Percentiles rank a stretch among this genome's conserved stretches.
phyloP scores from a whole-genome alignment of 2,113 vertebrate species.

The Rhagologus leucostigma region DNA sequence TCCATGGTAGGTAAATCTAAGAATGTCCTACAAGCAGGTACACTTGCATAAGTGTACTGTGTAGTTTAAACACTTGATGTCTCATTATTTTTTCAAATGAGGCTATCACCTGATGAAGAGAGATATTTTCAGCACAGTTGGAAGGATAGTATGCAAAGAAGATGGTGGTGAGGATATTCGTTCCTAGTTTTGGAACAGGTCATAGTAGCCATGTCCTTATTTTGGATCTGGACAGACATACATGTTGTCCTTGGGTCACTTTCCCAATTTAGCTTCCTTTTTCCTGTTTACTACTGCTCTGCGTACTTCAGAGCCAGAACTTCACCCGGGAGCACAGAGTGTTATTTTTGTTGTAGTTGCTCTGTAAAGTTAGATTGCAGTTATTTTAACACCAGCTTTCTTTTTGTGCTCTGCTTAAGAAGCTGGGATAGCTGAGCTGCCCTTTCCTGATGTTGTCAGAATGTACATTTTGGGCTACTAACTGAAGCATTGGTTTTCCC shows the following conservation, averaged over 20 bases:
- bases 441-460: not conserved
- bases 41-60: not conserved
- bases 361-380: not conserved
- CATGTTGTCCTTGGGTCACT: not conserved
- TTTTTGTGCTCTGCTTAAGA: not conserved
- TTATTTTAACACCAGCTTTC: not conserved
- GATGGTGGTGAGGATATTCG: not conserved
- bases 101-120: not conserved
- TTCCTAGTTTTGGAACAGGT: not conserved
- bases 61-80: not conserved
- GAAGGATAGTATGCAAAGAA: not conserved
- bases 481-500: not conserved
- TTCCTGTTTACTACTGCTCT: not conserved
- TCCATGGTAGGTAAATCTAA: conserved; percentile 66
- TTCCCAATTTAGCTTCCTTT: not conserved
- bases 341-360: not conserved
- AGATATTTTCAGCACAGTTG: not conserved
- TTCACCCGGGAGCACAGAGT: not conserved
- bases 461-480: not conserved
- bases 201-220: not conserved
- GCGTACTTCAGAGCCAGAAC: not conserved
- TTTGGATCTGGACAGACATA: not conserved
- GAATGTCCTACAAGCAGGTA: not conserved
- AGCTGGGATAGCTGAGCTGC: not conserved
- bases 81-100: not conserved